Evolutionary conservation across 2,888 invertebrate genomes (phyloP).

Genomic region (Caenorhabditis macrosperma): DNA sequence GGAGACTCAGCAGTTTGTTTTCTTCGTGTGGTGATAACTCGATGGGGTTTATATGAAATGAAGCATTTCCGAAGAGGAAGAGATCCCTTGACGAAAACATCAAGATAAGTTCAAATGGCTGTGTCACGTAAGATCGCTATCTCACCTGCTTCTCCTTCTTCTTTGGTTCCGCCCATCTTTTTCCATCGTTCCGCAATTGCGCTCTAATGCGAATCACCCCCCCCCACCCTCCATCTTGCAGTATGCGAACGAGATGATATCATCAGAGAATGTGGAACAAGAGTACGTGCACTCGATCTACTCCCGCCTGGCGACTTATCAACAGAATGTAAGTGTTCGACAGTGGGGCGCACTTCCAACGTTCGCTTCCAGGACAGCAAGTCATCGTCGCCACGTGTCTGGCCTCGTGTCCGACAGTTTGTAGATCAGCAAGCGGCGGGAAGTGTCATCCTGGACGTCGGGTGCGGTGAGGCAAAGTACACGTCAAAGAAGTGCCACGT

Average conservation of each 20-base stretch:
- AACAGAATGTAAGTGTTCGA: slow-evolving; percentile 44
- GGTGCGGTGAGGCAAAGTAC: slow-evolving; percentile 76
- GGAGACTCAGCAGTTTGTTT: background rate
- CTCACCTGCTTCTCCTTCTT: background rate
- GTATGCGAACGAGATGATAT: background rate
- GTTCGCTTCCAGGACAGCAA: slow-evolving; percentile 40
- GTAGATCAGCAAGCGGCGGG: slow-evolving; percentile 64
- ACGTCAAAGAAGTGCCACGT: slow-evolving; percentile 62
- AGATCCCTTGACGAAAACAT: too few species aligned
- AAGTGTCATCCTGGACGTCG: slow-evolving; percentile 71
- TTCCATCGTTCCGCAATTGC: too few species aligned
- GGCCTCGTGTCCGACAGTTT: slow-evolving; percentile 75
- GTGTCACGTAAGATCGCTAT: too few species aligned
- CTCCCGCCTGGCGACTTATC: slow-evolving; percentile 70
- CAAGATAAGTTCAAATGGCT: too few species aligned
- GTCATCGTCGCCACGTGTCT: slow-evolving; percentile 61
- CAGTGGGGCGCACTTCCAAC: background rate
- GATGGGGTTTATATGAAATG: background rate
- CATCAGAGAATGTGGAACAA: slow-evolving; percentile 58
- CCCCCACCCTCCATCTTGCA: background rate
- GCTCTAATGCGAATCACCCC: too few species aligned
- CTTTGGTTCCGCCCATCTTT: too few species aligned
- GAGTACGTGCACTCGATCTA: slow-evolving; percentile 76
- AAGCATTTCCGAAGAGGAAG: too few species aligned
- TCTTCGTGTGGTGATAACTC: background rate